Percentiles rank a stretch among this genome's conserved stretches.
phyloP scores from a whole-genome alignment of 2,797 vertebrate species.

The Heteromormyrus szaboi region DNA sequence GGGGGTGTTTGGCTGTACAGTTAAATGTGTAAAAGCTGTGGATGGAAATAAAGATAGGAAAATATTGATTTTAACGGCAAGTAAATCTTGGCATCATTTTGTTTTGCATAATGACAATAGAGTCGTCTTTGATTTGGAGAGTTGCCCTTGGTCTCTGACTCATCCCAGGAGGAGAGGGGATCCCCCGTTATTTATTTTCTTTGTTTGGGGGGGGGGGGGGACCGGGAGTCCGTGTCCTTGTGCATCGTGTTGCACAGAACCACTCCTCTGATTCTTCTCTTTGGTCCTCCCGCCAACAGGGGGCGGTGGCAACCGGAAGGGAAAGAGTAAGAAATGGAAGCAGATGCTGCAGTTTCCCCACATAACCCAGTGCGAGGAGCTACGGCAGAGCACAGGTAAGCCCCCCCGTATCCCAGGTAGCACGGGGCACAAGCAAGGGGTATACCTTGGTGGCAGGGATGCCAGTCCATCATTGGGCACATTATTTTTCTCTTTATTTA shows the following conservation, averaged over 20 bases:
- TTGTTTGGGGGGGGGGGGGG: background rate
- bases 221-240: background rate
- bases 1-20: background rate
- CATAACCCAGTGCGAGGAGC: slow-evolving; percentile 88
- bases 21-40: background rate
- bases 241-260: background rate
- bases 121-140: background rate
- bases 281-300: slow-evolving; percentile 57
- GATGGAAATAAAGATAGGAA: background rate
- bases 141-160: background rate
- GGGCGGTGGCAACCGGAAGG: slow-evolving; percentile 90
- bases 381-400: slow-evolving; percentile 79
- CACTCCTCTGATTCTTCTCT: slow-evolving; percentile 26
- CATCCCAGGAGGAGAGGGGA: background rate
- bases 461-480: background rate
- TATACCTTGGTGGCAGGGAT: background rate
- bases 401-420: background rate
- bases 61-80: background rate
- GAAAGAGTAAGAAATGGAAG: slow-evolving; percentile 99
- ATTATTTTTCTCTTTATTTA: background rate
- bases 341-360: slow-evolving; percentile 97
- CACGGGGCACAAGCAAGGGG: background rate
- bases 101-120: background rate
- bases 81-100: background rate
- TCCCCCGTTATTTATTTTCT: background rate